A percentile compares a stretch with the other conserved stretches of the same genome.
Conservation (phyloP, 1,140 invertebrate genomes). For the Drosophila auraria region DNA sequence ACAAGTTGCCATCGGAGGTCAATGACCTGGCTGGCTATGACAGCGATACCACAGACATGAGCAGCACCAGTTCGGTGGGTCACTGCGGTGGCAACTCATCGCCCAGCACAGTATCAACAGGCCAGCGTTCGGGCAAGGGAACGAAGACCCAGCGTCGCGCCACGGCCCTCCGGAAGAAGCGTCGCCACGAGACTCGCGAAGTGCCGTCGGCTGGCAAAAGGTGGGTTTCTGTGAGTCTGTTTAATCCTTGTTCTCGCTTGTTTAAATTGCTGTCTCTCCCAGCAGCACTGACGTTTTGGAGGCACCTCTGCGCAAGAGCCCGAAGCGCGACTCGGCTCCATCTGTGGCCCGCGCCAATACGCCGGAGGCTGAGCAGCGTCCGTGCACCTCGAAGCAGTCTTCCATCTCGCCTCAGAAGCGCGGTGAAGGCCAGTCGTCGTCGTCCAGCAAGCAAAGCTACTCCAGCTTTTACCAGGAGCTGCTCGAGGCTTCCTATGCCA, state of each 20-base stretch:
- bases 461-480: conserved; percentile 82
- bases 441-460: conserved; percentile 47
- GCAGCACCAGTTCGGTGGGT: conserved; percentile 81
- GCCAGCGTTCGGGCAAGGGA: conserved; percentile 55
- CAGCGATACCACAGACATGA: conserved; percentile 83
- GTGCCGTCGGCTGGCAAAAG: conserved; percentile 25
- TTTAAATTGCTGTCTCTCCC: background rate
- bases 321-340: conserved; percentile 58
- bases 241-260: background rate
- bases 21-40: conserved; percentile 70
- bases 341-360: conserved; percentile 57
- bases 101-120: conserved; percentile 44
- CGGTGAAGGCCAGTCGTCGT: conserved; percentile 37
- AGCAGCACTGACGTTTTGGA: conserved; percentile 55
- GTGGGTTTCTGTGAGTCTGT: conserved; percentile 15
- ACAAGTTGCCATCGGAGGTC: conserved; percentile 63
- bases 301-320: conserved; percentile 62
- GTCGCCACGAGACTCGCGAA: conserved; percentile 70
- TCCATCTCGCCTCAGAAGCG: conserved; percentile 69
- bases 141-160: conserved; percentile 58
- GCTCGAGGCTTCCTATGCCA: conserved; percentile 81
- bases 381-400: conserved; percentile 78
- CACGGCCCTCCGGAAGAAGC: conserved; percentile 69
- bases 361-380: conserved; percentile 72
- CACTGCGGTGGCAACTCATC: conserved; percentile 61